Conservation (phyloP, 92 coral and sea anemone genomes). For the Desmophyllum pertusum region DNA sequence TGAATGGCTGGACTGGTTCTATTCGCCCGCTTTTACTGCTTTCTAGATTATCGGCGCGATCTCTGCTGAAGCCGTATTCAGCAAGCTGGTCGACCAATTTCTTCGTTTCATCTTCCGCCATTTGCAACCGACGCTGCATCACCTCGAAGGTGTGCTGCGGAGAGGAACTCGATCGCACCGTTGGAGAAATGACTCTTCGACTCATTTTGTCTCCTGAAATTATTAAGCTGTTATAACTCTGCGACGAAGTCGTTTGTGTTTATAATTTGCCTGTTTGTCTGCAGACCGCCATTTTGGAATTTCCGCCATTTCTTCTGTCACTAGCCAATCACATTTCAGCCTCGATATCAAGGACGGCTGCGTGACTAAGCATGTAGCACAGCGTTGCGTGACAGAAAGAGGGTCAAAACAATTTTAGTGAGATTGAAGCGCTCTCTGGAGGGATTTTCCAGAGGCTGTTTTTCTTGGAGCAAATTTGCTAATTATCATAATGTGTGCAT, state of each 20-base stretch:
- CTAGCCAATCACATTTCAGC: slow-evolving; percentile 29
- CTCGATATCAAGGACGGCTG: not conserved
- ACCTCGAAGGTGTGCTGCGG: slow-evolving; percentile 95
- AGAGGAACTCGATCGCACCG: slow-evolving; percentile 68
- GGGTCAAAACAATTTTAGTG: too few species aligned
- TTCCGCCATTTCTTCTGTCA: slow-evolving; percentile 21
- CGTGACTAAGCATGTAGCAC: too few species aligned
- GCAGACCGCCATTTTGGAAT: slow-evolving; percentile 50
- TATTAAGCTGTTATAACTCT: not conserved
- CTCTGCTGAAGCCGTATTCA: slow-evolving; percentile 90
- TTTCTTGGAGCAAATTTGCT: too few species aligned
- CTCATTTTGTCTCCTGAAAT: slow-evolving; percentile 15
- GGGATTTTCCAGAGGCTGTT: too few species aligned
- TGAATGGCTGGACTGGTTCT: slow-evolving; percentile 88
- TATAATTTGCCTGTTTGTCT: not conserved
- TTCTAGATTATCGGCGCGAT: slow-evolving; percentile 57
- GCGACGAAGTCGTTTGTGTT: not conserved
- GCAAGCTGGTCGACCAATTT: slow-evolving; percentile 88
- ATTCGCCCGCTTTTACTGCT: slow-evolving; percentile 60
- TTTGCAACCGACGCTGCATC: slow-evolving; percentile 90
- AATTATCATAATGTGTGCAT: too few species aligned
- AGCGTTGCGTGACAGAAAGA: too few species aligned
- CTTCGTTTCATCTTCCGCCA: slow-evolving; percentile 96
- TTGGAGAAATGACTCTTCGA: slow-evolving; percentile 80
- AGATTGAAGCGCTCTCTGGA: too few species aligned